A percentile compares a stretch with the other conserved stretches of the same genome.
These are phyloP conservation scores for Hydropsyche betteni DNA, from an alignment of 2,888 invertebrate species.

Conservation along the genomic window DNA sequence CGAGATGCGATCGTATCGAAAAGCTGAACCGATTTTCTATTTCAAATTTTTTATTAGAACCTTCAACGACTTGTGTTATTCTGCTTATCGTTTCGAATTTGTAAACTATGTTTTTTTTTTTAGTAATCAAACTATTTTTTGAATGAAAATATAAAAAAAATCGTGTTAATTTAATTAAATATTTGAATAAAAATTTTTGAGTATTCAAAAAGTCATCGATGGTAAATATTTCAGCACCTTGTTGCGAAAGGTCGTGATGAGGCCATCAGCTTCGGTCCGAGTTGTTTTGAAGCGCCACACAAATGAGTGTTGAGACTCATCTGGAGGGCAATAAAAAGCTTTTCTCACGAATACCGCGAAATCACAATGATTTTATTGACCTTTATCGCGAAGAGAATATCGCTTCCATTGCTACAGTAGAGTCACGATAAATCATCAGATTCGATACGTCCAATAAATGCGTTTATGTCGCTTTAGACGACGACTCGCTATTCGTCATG, in stretches of 20 bases:
- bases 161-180: too few species aligned
- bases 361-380: constrained; percentile 17
- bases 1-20: not conserved
- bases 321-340: not conserved
- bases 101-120: too few species aligned
- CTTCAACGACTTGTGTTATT: too few species aligned
- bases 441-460: constrained; percentile 26
- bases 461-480: constrained; percentile 16
- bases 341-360: constrained; percentile 16
- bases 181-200: too few species aligned
- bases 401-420: not conserved
- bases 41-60: too few species aligned
- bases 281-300: not conserved
- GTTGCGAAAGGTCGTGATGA: too few species aligned
- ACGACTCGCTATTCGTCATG: not conserved
- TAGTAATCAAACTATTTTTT: too few species aligned
- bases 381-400: not conserved
- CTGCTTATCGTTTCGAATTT: too few species aligned
- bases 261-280: not conserved
- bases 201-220: too few species aligned
- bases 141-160: too few species aligned
- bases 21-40: too few species aligned
- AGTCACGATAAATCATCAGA: constrained; percentile 24
- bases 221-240: too few species aligned
- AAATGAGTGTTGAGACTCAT: not conserved